Evolutionary conservation across 2,888 invertebrate genomes (phyloP), one percentile per base, ranked within the genome.

Genomic region (Fragum whitleyi): DNA sequence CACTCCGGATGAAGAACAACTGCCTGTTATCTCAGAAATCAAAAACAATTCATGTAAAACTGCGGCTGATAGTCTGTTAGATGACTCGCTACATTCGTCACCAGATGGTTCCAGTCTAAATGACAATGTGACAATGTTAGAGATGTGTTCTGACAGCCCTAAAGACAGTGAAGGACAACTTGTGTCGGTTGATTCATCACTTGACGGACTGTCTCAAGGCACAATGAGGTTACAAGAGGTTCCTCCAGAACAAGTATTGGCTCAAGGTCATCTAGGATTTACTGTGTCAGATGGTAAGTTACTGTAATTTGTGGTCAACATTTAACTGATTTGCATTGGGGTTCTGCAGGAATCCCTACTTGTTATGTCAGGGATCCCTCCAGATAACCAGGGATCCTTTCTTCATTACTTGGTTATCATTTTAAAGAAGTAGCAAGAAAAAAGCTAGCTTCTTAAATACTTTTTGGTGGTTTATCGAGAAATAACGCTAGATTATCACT

Each of bases 1-100:
- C 29, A 79, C 85, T 11, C 85, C 85, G 29, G 77, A 79, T 65
- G 85, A 85, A 21, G 85, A 85, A 47, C 78, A 85, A 36, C 70
- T 85, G 21, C 79, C 79, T 36, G 79, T 77, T 0, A 77, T 85
- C 14, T 57, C 79, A 0, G 79, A 55, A n/a, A 81, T 82, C n/a
- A 82, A 82, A 55, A 19, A 21, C 16, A 36, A 62, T 21, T 11
- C n/a, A 19, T 62, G 32, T 32, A 65, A 65, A 26, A 39, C 23
- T n/a, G 42, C 9, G n/a, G 23, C 65, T 21, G 65, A 42, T 1
- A n/a, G 21, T 26, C 29, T 65, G 16, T n/a, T 65, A n/a, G 65
- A 65, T 23, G 65, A 65, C 42, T 9, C 19, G 42, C n/a, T 62
- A 32, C 62, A 62, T 7, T 19, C n/a, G 14, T 65, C 42, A 3